Conservation (phyloP, 1,140 invertebrate species). For the Calephelis nemesis region DNA sequence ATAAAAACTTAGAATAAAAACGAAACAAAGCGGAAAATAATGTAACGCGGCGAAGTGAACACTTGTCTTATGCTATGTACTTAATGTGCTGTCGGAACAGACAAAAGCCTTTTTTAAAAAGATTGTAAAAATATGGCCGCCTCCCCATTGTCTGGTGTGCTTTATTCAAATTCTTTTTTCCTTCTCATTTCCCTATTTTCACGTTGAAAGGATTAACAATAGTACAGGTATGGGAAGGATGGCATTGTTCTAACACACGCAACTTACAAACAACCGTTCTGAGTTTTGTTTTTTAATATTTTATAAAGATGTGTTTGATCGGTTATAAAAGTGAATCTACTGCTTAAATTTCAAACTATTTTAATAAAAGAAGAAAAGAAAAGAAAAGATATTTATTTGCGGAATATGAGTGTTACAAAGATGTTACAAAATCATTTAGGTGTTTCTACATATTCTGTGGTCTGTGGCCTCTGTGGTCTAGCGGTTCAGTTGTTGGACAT, state of each 20-base stretch:
- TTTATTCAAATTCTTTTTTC: constrained; percentile 65
- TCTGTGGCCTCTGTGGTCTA: too few relatives aligned
- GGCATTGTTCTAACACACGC: constrained; percentile 25
- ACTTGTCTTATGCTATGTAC: constrained; percentile 62
- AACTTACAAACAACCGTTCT: background rate
- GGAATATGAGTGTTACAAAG: too few relatives aligned
- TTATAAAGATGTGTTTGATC: too few relatives aligned
- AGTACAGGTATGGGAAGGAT: constrained; percentile 50
- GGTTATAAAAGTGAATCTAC: too few relatives aligned
- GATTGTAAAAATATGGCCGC: constrained; percentile 66
- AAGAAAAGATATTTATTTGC: too few relatives aligned
- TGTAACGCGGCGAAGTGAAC: constrained; percentile 47
- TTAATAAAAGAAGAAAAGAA: too few relatives aligned
- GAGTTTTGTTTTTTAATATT: too few relatives aligned
- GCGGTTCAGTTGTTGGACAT: too few relatives aligned
- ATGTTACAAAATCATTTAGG: too few relatives aligned
- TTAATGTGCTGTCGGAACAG: constrained; percentile 59
- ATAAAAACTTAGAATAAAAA: constrained; percentile 40
- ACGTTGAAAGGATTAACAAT: constrained; percentile 69
- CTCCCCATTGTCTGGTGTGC: constrained; percentile 48
- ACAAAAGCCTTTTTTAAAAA: constrained; percentile 66
- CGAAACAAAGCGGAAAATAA: constrained; percentile 51
- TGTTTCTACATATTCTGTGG: too few relatives aligned
- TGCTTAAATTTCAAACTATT: too few relatives aligned
- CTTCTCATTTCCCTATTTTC: constrained; percentile 67